Evolutionary conservation across 2,888 invertebrate species (phyloP), one percentile per base, ranked within the genome.

Genomic region (Nephrotoma flavescens): DNA sequence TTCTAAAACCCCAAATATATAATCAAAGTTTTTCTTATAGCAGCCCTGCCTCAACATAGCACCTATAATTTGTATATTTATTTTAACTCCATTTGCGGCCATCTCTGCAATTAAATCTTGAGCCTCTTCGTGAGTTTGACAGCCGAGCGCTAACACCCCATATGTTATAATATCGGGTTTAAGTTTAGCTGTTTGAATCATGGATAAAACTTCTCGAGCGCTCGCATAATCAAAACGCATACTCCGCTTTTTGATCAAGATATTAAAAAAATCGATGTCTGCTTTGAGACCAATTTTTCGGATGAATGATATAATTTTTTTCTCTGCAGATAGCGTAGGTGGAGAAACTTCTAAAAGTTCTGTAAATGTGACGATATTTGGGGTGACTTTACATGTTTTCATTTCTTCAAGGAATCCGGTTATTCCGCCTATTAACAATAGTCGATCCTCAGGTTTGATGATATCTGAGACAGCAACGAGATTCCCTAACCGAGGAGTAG

Each of bases 251-350:
- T 96, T 96, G 86, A 98, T 97, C 9, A 98, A 92, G 92, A 95
- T 94, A 91, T 98, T 98, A 89, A 95, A 97, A 90, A 98, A 97
- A 90, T 95, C 95, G 87, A 96, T 93, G 91, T 98, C 97, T 1
- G 95, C 93, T 89, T 93, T 93, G 0, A 97, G 90, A 9, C 93
- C 92, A 83, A 91, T 91, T 87, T 91, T 91, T 87, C 94, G 93
- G 91, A 97, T 94, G 87, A 92, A 91, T 86, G 91, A 91, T 5
- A 98, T 89, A 7, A 98, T 90, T 87, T 93, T 93, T 86, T 94
- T 92, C 91, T 98, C 98, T 15, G 94, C 94, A 86, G 94, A 92
- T 88, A 91, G 89, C 15, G 94, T 94, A 41, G 94, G 92, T 3
- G 97, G 96, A 87, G 96, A 92, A 86, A 95, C 92, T 88, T 95